A percentile compares a stretch with the other conserved stretches of the same genome.
Evolutionary conservation across 2,888 invertebrate genomes (phyloP).

Genomic region (Dryadula phaetusa): DNA sequence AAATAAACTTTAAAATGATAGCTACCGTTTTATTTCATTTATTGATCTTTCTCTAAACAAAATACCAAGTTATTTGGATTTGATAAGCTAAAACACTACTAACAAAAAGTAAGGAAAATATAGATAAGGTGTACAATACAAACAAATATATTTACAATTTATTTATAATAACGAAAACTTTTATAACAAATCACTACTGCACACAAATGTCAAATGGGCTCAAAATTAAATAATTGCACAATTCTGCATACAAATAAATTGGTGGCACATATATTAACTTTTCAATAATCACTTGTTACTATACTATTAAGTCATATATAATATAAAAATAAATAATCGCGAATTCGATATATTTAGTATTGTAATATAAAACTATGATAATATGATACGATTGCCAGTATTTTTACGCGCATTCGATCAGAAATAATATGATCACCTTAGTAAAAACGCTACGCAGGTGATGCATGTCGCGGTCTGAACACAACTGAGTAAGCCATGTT

Average conservation of each 20-base stretch:
- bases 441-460: slow-evolving; percentile 77
- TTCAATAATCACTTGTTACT: not conserved
- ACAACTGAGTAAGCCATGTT: slow-evolving; percentile 65
- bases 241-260: not conserved
- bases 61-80: not conserved
- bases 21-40: not conserved
- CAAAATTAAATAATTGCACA: slow-evolving; percentile 11
- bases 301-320: not conserved
- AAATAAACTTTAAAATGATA: not conserved
- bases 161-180: not conserved
- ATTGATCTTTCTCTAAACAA: not conserved
- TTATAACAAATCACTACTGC: not conserved
- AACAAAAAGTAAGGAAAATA: no score
- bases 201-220: not conserved
- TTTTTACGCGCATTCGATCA: slow-evolving; percentile 27
- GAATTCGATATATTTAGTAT: not conserved
- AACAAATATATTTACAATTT: no score
- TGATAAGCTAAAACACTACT: not conserved
- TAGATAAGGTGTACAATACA: no score
- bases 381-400: not conserved
- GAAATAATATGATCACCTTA: slow-evolving; percentile 60
- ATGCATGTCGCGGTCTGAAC: slow-evolving; percentile 71
- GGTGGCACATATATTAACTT: not conserved
- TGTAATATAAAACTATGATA: not conserved
- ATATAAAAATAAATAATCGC: not conserved